These are phyloP conservation scores for Neoascia interrupta DNA, from an alignment of 2,888 invertebrate genomes.

Conservation along the genomic window DNA sequence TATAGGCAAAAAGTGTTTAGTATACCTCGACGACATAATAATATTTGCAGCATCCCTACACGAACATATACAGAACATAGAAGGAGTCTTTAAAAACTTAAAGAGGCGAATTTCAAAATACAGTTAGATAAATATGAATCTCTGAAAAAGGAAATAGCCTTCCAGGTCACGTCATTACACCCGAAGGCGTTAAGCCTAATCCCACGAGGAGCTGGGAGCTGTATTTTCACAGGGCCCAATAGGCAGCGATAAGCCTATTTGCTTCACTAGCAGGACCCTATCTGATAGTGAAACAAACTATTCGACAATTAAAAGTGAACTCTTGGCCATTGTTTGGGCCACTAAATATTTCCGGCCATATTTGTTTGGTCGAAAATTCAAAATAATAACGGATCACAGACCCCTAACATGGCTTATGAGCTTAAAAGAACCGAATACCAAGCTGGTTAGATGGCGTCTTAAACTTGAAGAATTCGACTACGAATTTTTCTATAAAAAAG, in stretches of 20 bases:
- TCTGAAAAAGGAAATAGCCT: neutral
- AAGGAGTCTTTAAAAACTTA: neutral
- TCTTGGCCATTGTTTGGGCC: too few species aligned
- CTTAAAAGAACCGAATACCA: neutral
- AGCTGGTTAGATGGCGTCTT: neutral
- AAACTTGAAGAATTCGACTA: neutral
- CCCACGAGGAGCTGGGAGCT: neutral
- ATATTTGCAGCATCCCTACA: neutral
- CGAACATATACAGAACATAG: neutral
- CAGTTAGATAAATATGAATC: conserved; percentile 8
- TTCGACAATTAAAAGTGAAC: too few species aligned
- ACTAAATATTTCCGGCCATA: too few species aligned
- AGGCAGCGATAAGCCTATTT: neutral
- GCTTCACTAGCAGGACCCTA: neutral
- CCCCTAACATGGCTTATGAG: neutral
- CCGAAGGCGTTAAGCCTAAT: neutral
- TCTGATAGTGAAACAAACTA: too few species aligned
- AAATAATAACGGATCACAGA: neutral
- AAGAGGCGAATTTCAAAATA: conserved; percentile 2
- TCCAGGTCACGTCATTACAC: too few species aligned
- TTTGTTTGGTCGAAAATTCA: neutral
- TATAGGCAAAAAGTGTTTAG: neutral
- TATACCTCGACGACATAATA: neutral
- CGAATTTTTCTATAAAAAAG: conserved; percentile 43
- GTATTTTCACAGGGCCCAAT: neutral